Conservation (phyloP, 2,888 invertebrate species). For the Stratiomys singularior region DNA sequence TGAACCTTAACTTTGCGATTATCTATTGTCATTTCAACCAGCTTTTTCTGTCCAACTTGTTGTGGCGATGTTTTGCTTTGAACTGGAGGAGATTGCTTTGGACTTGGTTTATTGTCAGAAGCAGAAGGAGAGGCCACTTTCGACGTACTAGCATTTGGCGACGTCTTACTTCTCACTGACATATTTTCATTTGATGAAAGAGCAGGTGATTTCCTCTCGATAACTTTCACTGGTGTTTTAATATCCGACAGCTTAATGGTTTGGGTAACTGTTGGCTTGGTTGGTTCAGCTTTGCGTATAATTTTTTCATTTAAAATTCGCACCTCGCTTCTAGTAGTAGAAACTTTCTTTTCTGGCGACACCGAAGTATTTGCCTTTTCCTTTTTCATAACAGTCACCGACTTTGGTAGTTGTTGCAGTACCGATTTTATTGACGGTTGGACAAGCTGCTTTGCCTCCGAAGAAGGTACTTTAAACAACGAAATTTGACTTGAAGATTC, state of each 20-base stretch:
- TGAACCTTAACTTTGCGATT: slow-evolving; percentile 73
- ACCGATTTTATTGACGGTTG: slow-evolving; percentile 44
- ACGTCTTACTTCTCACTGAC: neutral
- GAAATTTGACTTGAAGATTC: slow-evolving; percentile 54
- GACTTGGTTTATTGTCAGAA: slow-evolving; percentile 8
- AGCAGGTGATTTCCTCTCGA: slow-evolving; percentile 7
- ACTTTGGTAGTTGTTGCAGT: slow-evolving; percentile 46
- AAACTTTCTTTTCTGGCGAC: slow-evolving; percentile 5
- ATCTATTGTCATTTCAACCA: slow-evolving; percentile 69
- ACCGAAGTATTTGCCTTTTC: slow-evolving; percentile 21
- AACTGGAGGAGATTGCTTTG: neutral
- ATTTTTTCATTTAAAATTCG: slow-evolving; percentile 38
- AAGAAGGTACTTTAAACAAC: slow-evolving; percentile 38
- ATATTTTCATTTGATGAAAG: neutral
- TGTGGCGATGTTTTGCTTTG: neutral
- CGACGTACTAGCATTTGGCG: neutral
- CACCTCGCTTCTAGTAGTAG: neutral
- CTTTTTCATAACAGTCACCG: slow-evolving; percentile 49
- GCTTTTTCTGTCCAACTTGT: slow-evolving; percentile 46
- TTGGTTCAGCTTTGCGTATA: slow-evolving; percentile 11
- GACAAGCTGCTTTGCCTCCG: neutral
- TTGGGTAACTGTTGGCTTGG: slow-evolving; percentile 38
- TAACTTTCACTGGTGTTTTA: slow-evolving; percentile 37
- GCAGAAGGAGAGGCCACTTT: neutral
- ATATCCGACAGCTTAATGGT: neutral